Evolutionary conservation across 2,888 invertebrate genomes (phyloP).

Genomic region (Prenolepis imparis): DNA sequence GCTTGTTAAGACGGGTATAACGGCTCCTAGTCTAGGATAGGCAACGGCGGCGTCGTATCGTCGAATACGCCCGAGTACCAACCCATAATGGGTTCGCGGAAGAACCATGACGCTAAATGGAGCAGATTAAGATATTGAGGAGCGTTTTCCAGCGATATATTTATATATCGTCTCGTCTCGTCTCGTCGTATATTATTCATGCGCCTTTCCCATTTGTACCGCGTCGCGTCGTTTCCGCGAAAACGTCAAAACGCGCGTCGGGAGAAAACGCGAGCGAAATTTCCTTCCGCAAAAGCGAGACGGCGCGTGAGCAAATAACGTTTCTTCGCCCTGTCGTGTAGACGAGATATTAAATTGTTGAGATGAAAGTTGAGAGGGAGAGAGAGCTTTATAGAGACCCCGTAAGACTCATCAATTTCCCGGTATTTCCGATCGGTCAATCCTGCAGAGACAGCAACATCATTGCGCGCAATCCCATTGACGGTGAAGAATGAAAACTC

Average conservation of each 20-base stretch:
- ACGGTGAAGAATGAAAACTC: conserved; percentile 58
- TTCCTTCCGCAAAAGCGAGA: conserved; percentile 23
- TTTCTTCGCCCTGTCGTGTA: conserved; percentile 26
- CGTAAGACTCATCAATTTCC: conserved; percentile 55
- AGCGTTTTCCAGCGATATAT: conserved; percentile 16
- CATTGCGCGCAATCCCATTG: conserved; percentile 57
- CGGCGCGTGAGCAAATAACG: conserved; percentile 26
- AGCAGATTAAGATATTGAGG: conserved; percentile 48
- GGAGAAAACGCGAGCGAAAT: conserved; percentile 22
- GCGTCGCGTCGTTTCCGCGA: conserved; percentile 34
- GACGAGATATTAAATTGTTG: conserved; percentile 56
- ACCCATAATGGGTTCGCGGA: conserved; percentile 22
- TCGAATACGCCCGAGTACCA: background rate
- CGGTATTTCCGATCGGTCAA: conserved; percentile 56
- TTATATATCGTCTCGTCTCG: background rate
- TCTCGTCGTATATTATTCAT: background rate
- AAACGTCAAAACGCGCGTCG: conserved; percentile 27
- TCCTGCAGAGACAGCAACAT: conserved; percentile 56
- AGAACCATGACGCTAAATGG: conserved; percentile 29
- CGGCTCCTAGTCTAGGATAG: conserved; percentile 22
- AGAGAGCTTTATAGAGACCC: conserved; percentile 39
- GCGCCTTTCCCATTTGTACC: conserved; percentile 22
- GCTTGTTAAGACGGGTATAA: conserved; percentile 39
- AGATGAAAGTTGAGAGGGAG: conserved; percentile 46
- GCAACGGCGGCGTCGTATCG: conserved; percentile 23